A percentile compares a stretch with the other conserved stretches of the same genome.
Conservation (phyloP, 2,113 vertebrate genomes). For the Nothocercus nigrocapillus region DNA sequence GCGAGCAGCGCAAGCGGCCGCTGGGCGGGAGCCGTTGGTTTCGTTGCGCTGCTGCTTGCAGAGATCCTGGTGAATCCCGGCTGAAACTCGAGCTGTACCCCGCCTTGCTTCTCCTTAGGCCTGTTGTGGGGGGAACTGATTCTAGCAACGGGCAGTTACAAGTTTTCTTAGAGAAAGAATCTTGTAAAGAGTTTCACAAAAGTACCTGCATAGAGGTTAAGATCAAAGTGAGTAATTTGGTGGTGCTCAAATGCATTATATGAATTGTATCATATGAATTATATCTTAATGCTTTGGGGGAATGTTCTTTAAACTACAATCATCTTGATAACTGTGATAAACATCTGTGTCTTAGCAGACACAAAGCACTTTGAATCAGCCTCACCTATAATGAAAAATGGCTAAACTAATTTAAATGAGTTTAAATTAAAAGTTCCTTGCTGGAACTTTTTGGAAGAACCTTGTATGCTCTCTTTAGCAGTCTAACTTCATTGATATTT, state of each 20-base stretch:
- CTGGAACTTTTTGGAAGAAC: not conserved
- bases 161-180: not conserved
- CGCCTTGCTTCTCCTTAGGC: not conserved
- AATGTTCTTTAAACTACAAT: not conserved
- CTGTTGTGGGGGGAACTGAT: not conserved
- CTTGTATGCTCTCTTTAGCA: not conserved
- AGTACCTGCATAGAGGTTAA: not conserved
- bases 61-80: not conserved
- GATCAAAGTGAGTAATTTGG: not conserved
- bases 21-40: not conserved
- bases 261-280: no score
- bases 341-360: not conserved
- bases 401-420: not conserved
- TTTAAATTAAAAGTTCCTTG: no score
- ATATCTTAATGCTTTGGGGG: not conserved
- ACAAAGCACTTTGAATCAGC: not conserved
- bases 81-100: not conserved
- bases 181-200: not conserved
- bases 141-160: no score
- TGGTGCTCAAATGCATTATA: not conserved
- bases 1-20: no score
- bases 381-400: not conserved
- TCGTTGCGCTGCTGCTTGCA: not conserved
- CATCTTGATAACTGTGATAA: accelerated
- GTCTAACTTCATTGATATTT: not conserved